Evolutionary conservation across 2,888 invertebrate genomes (phyloP).

Genomic region (Melipona bicolor): DNA sequence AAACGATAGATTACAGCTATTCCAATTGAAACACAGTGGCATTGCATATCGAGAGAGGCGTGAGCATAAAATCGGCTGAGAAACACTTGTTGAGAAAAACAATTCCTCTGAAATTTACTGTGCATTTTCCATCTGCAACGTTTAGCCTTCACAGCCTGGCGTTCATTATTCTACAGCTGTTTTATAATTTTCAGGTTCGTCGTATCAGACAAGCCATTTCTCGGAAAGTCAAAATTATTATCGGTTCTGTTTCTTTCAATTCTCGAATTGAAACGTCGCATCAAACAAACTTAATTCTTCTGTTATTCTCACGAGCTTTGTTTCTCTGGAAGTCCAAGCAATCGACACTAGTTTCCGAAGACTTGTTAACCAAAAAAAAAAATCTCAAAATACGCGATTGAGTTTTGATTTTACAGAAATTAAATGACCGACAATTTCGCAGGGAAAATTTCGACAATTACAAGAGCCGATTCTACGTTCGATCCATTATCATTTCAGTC

Average conservation of each 20-base stretch:
- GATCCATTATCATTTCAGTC: neutral
- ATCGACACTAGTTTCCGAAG: neutral
- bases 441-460: neutral
- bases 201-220: neutral
- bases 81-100: neutral
- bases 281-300: neutral
- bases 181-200: neutral
- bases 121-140: neutral
- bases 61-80: neutral
- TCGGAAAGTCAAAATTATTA: neutral
- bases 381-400: neutral
- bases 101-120: neutral
- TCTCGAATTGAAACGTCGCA: neutral
- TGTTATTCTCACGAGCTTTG: neutral
- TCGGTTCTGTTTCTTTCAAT: neutral
- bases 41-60: neutral
- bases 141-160: neutral
- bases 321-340: neutral
- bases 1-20: constrained; percentile 13
- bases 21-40: constrained; percentile 4
- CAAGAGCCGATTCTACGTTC: neutral
- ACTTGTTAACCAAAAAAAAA: neutral
- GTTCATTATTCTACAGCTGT: neutral
- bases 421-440: neutral
- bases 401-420: neutral